Evolutionary conservation across 2,888 invertebrate species (phyloP), one percentile per base, ranked within the genome.

Genomic region (Cactoblastis cactorum): DNA sequence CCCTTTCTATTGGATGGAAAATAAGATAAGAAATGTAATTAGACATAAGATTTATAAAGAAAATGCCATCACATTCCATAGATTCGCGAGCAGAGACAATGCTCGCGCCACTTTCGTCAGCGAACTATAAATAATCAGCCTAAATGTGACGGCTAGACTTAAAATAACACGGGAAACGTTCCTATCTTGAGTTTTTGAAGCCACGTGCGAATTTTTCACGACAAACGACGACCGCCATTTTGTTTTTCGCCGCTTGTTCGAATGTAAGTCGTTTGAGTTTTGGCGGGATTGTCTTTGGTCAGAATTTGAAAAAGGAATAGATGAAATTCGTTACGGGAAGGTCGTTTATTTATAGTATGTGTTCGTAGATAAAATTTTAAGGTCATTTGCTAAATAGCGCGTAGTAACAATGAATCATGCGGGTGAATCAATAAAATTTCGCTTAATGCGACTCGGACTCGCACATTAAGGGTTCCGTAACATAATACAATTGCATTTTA

Each of bases 61-160:
- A 28, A 19, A 38, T 45, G 45, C 46, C 45, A 43, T 45, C 34
- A 32, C 47, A 57, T 41, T 52, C 49, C 49, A 49, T 32, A 38
- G 38, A 49, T 49, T 49, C 38, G 38, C 49, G 15, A 33, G n/a
- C 60, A 55, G 55, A 63, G 67, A 75, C 71, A 74, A 69, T 69
- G 59, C 65, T 55, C 59, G 60, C 59, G 65, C 62, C 70, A 64
- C 68, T 65, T 74, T 67, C 61, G 61, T 72, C 69, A 65, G 61
- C 61, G 64, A 2, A 53, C 76, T 75, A 74, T 69, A 78, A 75
- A 80, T 75, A 81, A 11, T 54, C 62, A 53, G 64, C 74, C 74
- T 71, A 82, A 80, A 79, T 82, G 80, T 78, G 71, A 66, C 74
- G 71, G 68, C 77, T 73, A 71, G 68, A 77, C 80, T 81, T 81